Evolutionary conservation across 2,888 invertebrate species (phyloP).

Genomic region (Amaurobius ferox): DNA sequence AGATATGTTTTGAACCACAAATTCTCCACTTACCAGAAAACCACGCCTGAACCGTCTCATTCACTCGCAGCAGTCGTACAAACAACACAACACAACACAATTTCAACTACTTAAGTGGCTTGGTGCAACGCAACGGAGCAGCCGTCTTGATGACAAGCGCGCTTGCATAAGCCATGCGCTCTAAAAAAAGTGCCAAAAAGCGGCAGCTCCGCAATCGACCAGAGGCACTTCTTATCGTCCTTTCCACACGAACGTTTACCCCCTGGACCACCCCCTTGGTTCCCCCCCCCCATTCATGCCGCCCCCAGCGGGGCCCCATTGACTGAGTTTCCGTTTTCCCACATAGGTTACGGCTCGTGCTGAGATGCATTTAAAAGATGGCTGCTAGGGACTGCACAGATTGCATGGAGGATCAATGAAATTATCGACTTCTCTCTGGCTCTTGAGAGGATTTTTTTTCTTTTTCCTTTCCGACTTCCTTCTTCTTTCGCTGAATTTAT

Average conservation of each 20-base stretch:
- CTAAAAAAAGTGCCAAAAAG: slow-evolving; percentile 65
- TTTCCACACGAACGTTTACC: slow-evolving; percentile 72
- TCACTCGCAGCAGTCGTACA: not conserved
- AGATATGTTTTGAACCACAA: not conserved
- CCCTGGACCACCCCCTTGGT: slow-evolving; percentile 43
- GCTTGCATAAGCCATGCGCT: not conserved
- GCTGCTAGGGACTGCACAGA: slow-evolving; percentile 56
- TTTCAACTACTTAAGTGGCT: slow-evolving; percentile 19
- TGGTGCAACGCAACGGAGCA: not conserved
- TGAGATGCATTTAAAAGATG: slow-evolving; percentile 64
- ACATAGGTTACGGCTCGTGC: slow-evolving; percentile 50
- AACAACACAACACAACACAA: no score
- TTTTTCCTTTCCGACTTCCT: not conserved
- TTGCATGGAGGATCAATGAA: slow-evolving; percentile 70
- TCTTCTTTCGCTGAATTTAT: slow-evolving; percentile 18
- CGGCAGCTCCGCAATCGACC: slow-evolving; percentile 69
- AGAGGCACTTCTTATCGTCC: slow-evolving; percentile 71
- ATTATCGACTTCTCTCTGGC: slow-evolving; percentile 66
- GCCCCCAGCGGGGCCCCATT: slow-evolving; percentile 25
- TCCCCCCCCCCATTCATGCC: slow-evolving; percentile 5
- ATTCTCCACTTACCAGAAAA: not conserved
- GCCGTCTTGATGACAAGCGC: slow-evolving; percentile 58
- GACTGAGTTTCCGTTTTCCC: slow-evolving; percentile 47
- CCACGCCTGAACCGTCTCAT: slow-evolving; percentile 12
- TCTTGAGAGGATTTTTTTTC: slow-evolving; percentile 34